Percentiles rank a stretch among this genome's conserved stretches.
These are phyloP conservation scores for Oceanites oceanicus DNA, from an alignment of 2,113 vertebrate species.

Conservation along the genomic window DNA sequence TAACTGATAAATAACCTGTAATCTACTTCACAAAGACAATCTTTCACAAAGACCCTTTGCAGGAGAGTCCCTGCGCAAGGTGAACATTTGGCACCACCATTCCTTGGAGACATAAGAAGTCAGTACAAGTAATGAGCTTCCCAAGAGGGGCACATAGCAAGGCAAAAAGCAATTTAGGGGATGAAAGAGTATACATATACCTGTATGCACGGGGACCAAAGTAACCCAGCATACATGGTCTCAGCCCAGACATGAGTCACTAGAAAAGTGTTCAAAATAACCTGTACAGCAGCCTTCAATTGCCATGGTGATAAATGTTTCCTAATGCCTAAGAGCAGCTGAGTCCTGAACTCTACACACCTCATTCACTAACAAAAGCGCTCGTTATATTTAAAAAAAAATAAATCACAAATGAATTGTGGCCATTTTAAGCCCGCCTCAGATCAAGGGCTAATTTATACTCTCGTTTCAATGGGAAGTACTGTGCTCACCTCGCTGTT, in stretches of 20 bases:
- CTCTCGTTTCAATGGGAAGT: conserved; percentile 38
- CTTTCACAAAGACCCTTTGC: not conserved
- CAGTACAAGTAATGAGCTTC: not conserved
- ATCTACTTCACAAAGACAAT: not conserved
- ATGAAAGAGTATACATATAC: not conserved
- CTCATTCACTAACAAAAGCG: conserved; percentile 55
- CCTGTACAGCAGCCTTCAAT: conserved; percentile 26
- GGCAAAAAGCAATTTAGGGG: not conserved
- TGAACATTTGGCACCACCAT: not conserved
- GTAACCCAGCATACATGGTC: not conserved
- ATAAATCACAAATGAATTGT: not conserved
- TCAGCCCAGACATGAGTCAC: not conserved
- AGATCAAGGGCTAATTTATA: conserved; percentile 29
- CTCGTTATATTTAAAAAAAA: conserved; percentile 8
- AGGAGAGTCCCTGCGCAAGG: not conserved
- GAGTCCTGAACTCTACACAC: not conserved
- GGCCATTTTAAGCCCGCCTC: conserved; percentile 23
- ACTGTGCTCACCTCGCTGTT: not conserved
- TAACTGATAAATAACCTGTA: not conserved
- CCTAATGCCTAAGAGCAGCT: conserved; percentile 26
- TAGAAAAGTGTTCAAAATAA: conserved; percentile 29
- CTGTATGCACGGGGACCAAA: not conserved
- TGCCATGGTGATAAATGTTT: conserved; percentile 50
- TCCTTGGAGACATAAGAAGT: not conserved
- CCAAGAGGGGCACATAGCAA: not conserved